Base-by-base conservation (phyloP, 2,113 vertebrate species). In the Zapornia atra region DNA sequence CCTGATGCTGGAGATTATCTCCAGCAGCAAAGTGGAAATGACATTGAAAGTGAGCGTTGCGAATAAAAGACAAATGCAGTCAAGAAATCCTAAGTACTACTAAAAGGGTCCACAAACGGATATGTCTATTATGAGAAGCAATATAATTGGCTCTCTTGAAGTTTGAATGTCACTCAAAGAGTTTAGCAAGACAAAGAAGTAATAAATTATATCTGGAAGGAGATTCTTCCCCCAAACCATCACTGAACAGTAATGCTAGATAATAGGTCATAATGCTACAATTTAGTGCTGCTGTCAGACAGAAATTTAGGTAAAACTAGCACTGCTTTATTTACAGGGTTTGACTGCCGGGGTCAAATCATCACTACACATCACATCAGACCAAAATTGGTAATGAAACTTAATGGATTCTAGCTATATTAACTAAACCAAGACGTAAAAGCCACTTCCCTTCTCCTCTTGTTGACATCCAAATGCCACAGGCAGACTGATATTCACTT, bases 121-220 rank as follows among this genome's bases (percentile, higher is more conserved):
- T 92, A 76, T 18, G 65, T 68, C 95, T 94, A 60, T 94, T 96
- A 90, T 53, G 80, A 96, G 90, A 46, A 46, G 76, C 79, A 68
- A 69, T 28, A 78, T 92, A 95, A 95, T 95, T 90, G 82, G 77
- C 57, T 94, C 64, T 88, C 71, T 68, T 90, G 51, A 95, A 92
- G 82, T 40, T 29, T 95, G 85, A 95, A 95, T 71, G 93, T 94
- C 94, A 93, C 79, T 96, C 90, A 92, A 69, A 90, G 64, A 66
- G 38, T 95, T 94, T 53, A 66, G 82, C 64, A 86, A 94, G 91
- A 85, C 65, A 85, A 85, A 91, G 82, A 94, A 78, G 56, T n/a
- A 82, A 81, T 54, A 95, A 93, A 92, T 83, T 80, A 7, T 34
- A 92, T 68, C 80, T 86, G 46, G 38, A 83, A 90, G 64, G 64